These are phyloP conservation scores for Heteropelma amictum DNA, from an alignment of 2,888 invertebrate genomes.

Conservation along the genomic window DNA sequence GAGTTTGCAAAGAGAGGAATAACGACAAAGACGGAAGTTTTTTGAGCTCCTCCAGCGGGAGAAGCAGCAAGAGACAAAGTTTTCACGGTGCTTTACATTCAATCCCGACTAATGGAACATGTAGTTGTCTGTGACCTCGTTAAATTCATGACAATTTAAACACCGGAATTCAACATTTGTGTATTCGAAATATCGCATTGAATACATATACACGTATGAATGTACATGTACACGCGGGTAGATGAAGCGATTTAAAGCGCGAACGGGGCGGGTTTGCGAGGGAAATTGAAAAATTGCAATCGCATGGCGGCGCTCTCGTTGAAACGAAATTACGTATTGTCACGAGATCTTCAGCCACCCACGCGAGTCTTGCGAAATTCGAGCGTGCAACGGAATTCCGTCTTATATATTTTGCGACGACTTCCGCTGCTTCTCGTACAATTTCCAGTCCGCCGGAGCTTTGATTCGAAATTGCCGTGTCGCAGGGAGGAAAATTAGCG, in stretches of 20 bases:
- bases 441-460: too few species aligned
- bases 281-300: slow-evolving; percentile 48
- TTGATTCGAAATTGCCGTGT: too few species aligned
- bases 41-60: too few species aligned
- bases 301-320: slow-evolving; percentile 38
- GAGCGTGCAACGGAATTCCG: too few species aligned
- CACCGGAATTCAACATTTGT: slow-evolving; percentile 8
- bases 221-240: too few species aligned
- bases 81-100: too few species aligned
- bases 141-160: slow-evolving; percentile 11
- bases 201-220: background rate
- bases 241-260: background rate
- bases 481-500: too few species aligned
- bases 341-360: slow-evolving; percentile 2
- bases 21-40: too few species aligned
- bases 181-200: slow-evolving; percentile 3
- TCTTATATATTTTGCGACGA: too few species aligned
- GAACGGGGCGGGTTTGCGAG: background rate
- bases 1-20: background rate
- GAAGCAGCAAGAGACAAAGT: too few species aligned
- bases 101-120: too few species aligned
- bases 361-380: background rate
- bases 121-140: background rate
- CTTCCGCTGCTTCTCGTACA: too few species aligned
- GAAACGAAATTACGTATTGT: slow-evolving; percentile 17